phyloP scores from a whole-genome alignment of 2,113 vertebrate species.

The Oceanodroma tethys region DNA sequence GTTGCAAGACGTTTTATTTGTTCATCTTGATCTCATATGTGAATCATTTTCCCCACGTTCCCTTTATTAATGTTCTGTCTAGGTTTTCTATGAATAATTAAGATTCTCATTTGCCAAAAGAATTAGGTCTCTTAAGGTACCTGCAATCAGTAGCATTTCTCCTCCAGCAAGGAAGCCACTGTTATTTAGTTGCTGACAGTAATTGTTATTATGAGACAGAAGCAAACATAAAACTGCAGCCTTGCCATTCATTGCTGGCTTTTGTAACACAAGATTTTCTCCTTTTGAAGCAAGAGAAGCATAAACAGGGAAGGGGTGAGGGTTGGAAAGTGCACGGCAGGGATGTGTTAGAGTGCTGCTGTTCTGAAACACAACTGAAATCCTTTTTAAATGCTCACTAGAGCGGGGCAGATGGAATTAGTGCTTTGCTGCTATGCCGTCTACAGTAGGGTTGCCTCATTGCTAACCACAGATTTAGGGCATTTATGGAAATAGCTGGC shows the following conservation, averaged over 20 bases:
- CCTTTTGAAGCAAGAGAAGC: not conserved
- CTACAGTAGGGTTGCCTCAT: not conserved
- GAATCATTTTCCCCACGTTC: not conserved
- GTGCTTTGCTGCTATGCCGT: not conserved
- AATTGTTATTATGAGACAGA: not conserved
- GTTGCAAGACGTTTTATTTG: not conserved
- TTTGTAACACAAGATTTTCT: accelerated
- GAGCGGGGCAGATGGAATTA: not conserved
- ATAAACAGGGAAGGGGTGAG: not conserved
- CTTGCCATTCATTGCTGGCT: accelerated
- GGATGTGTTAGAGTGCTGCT: accelerated
- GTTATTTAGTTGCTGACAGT: not conserved
- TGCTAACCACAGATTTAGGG: not conserved
- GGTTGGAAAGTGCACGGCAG: accelerated
- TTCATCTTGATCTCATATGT: not conserved
- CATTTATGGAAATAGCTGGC: not conserved
- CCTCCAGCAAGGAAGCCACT: not conserved
- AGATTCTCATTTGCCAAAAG: not conserved
- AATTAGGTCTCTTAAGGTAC: not conserved
- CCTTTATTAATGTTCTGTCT: not conserved
- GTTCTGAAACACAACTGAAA: accelerated
- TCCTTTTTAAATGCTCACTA: accelerated
- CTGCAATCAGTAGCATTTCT: not conserved
- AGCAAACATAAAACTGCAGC: not conserved
- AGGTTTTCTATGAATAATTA: not conserved